These are phyloP conservation scores for Vulpes vulpes DNA, from an alignment of 2,113 vertebrate species.

Conservation along the genomic window DNA sequence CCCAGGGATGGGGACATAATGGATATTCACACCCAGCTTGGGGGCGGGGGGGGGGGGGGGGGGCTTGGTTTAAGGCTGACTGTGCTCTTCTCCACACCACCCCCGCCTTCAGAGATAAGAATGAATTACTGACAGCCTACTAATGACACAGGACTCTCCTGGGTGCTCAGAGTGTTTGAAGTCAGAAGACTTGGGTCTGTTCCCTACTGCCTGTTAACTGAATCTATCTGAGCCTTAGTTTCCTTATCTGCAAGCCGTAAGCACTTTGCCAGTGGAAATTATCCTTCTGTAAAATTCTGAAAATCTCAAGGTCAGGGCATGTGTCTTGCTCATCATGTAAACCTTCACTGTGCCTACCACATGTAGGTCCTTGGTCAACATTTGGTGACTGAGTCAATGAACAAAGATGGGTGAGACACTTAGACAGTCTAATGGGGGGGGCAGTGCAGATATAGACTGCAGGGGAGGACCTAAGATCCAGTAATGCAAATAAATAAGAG, in stretches of 20 bases:
- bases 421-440: neutral
- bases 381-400: neutral
- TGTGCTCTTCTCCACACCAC: neutral
- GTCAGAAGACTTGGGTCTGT: neutral
- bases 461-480: neutral
- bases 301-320: neutral
- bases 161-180: neutral
- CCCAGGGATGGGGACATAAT: neutral
- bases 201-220: neutral
- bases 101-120: neutral
- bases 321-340: neutral
- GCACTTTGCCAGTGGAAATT: neutral
- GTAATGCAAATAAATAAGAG: neutral
- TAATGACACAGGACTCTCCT: neutral
- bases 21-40: constrained; percentile 33
- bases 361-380: neutral
- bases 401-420: neutral
- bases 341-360: neutral
- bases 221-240: neutral
- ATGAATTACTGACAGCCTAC: neutral
- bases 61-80: constrained; percentile 1
- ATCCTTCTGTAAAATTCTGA: neutral
- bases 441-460: neutral
- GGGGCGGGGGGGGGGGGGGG: neutral
- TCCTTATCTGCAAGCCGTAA: neutral